Percentiles rank a stretch among this genome's conserved stretches.
Conservation (phyloP, 1,140 invertebrate genomes). For the Anastrepha obliqua region DNA sequence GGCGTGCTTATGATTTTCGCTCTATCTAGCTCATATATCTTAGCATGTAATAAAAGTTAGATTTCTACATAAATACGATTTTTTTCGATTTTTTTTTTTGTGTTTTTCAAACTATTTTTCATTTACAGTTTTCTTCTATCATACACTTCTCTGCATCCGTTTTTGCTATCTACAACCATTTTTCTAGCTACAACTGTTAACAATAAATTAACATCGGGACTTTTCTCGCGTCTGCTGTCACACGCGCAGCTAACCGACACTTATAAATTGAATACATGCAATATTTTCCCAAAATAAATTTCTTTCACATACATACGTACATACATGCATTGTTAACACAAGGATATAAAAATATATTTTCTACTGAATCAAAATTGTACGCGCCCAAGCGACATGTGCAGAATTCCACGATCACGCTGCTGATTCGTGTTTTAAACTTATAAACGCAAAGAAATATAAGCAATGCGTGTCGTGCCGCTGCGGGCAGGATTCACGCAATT, state of each 20-base stretch:
- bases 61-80: too few species aligned
- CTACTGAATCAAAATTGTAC: neutral
- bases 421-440: neutral
- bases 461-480: neutral
- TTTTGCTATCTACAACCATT: neutral
- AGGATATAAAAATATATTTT: conserved; percentile 24
- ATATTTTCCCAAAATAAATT: neutral
- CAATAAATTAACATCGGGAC: neutral
- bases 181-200: neutral
- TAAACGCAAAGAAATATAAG: conserved; percentile 8
- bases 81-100: too few species aligned
- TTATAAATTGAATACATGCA: neutral
- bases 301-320: neutral
- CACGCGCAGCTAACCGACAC: neutral
- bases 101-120: too few species aligned
- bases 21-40: too few species aligned
- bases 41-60: too few species aligned
- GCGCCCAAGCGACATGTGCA: neutral
- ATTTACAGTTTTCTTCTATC: too few species aligned
- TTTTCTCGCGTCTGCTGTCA: conserved; percentile 6
- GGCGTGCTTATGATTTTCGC: too few species aligned
- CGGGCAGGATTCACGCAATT: neutral
- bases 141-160: neutral
- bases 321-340: neutral
- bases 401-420: conserved; percentile 8